Conservation (phyloP, 2,888 invertebrate species). For the Congeria kusceri region DNA sequence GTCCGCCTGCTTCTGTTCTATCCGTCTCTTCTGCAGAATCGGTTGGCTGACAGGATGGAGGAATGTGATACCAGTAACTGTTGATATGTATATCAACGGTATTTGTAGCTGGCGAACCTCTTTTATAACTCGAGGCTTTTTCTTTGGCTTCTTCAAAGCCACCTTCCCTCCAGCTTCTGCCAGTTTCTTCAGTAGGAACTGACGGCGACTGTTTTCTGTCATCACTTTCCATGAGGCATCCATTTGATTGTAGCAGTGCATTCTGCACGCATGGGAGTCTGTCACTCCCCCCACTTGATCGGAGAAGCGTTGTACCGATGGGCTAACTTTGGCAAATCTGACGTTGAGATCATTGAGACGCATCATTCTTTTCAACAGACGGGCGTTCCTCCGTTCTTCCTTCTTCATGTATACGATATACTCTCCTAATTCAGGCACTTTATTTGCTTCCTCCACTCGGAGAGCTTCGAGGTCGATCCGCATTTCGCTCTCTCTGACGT, state of each 20-base stretch:
- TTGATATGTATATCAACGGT: slow-evolving; percentile 52
- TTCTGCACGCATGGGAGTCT: slow-evolving; percentile 55
- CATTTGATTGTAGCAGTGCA: slow-evolving; percentile 44
- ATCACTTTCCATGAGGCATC: slow-evolving; percentile 28
- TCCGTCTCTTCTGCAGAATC: slow-evolving; percentile 13
- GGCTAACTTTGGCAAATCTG: slow-evolving; percentile 1
- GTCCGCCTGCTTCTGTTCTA: slow-evolving; percentile 14
- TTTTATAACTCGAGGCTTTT: background rate
- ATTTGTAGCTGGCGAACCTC: slow-evolving; percentile 15
- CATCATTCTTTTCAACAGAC: background rate
- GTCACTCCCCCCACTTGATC: slow-evolving; percentile 61
- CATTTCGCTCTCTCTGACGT: slow-evolving; percentile 17
- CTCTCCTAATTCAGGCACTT: slow-evolving; percentile 58
- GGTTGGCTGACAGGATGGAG: slow-evolving; percentile 45
- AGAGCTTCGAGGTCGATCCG: background rate
- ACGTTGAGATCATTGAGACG: background rate
- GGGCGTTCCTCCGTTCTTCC: background rate
- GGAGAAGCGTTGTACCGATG: slow-evolving; percentile 30
- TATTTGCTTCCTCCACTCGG: slow-evolving; percentile 10
- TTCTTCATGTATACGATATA: background rate
- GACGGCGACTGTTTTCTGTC: slow-evolving; percentile 17
- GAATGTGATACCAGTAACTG: slow-evolving; percentile 35
- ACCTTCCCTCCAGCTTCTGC: slow-evolving; percentile 23
- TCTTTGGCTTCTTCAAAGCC: slow-evolving; percentile 15
- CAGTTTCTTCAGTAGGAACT: slow-evolving; percentile 26